A percentile compares a stretch with the other conserved stretches of the same genome.
These are phyloP conservation scores for Cetonia aurata DNA, from an alignment of 2,888 invertebrate genomes.

Conservation along the genomic window DNA sequence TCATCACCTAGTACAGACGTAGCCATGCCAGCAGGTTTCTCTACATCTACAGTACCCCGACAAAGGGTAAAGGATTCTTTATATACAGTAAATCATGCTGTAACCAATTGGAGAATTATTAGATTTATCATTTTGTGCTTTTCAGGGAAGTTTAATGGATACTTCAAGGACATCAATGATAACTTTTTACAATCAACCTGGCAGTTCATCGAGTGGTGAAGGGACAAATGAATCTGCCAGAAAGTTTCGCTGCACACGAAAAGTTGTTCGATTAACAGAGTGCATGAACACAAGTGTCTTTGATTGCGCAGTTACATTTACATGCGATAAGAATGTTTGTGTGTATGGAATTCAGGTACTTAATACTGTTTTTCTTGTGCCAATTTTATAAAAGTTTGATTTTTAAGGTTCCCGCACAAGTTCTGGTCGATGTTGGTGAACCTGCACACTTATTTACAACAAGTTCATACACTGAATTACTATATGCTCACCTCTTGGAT, in stretches of 20 bases:
- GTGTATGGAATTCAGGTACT: conserved; percentile 78
- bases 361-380: no score
- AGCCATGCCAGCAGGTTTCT: conserved; percentile 82
- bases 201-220: conserved; percentile 48
- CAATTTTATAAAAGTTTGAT: neutral
- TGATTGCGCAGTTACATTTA: conserved; percentile 84
- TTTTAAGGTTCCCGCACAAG: conserved; percentile 79
- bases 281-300: conserved; percentile 81
- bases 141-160: conserved; percentile 59
- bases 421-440: conserved; percentile 68
- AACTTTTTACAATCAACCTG: conserved; percentile 55
- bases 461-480: conserved; percentile 77
- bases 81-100: conserved; percentile 33
- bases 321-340: conserved; percentile 84
- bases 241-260: conserved; percentile 79
- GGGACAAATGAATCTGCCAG: conserved; percentile 52
- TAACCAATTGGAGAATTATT: neutral
- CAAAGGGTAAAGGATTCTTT: conserved; percentile 41
- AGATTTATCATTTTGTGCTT: neutral
- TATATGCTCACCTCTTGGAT: conserved; percentile 86
- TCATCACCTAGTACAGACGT: conserved; percentile 77
- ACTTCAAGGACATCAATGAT: conserved; percentile 63
- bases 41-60: conserved; percentile 63
- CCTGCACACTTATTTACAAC: conserved; percentile 59
- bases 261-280: conserved; percentile 77